Percentiles rank a stretch among this genome's conserved stretches.
Conservation (phyloP, 2,888 invertebrate species). For the Stomorhina lunata region DNA sequence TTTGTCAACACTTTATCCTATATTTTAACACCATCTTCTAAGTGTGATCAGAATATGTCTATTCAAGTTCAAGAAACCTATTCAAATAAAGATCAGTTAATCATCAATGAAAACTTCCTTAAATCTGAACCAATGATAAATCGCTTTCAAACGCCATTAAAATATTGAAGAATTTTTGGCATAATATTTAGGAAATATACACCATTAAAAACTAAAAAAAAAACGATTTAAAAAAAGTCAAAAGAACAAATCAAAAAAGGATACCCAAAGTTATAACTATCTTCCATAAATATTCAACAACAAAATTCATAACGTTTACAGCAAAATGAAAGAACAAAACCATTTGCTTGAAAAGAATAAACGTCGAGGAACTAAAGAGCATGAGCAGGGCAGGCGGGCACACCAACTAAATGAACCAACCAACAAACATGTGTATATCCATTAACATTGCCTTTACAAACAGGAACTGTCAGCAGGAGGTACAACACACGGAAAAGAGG, state of each 20-base stretch:
- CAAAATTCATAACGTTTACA: slow-evolving; percentile 13
- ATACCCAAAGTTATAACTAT: neutral
- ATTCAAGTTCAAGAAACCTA: too few species aligned
- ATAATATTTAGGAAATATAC: neutral
- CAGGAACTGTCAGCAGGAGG: slow-evolving; percentile 65
- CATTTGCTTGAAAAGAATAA: slow-evolving; percentile 17
- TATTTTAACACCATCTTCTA: too few species aligned
- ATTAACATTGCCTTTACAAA: slow-evolving; percentile 56
- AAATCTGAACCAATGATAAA: too few species aligned
- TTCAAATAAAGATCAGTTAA: too few species aligned
- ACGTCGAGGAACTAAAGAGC: neutral
- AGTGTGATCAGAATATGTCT: too few species aligned
- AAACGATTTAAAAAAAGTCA: slow-evolving; percentile 2
- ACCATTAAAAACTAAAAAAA: neutral
- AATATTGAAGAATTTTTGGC: too few species aligned
- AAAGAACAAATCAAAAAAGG: slow-evolving; percentile 28
- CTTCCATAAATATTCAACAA: slow-evolving; percentile 32
- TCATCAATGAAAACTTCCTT: too few species aligned
- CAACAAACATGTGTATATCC: slow-evolving; percentile 52
- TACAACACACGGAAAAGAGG: slow-evolving; percentile 61
- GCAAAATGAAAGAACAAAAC: slow-evolving; percentile 9
- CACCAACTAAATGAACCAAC: slow-evolving; percentile 36
- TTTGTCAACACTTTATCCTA: too few species aligned
- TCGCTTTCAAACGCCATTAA: too few species aligned
- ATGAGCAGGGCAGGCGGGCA: neutral